These are phyloP conservation scores for Mnemiopsis leidyi DNA, from an alignment of 37 sponge, comb jelly and placozoan species.

Conservation along the genomic window DNA sequence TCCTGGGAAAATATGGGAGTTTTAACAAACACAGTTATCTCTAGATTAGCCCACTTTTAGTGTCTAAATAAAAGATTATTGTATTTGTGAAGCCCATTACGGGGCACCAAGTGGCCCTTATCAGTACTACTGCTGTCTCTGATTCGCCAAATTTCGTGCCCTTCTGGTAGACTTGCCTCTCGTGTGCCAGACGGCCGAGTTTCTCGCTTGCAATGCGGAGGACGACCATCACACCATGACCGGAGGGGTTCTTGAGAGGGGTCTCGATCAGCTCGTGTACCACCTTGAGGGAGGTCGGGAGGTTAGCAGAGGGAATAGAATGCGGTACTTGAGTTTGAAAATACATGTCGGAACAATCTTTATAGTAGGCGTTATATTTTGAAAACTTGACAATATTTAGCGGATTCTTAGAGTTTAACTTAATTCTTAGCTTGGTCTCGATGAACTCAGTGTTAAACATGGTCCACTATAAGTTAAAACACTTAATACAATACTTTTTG, in stretches of 20 bases:
- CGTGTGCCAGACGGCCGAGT: slow-evolving; percentile 29
- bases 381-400: background rate
- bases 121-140: background rate
- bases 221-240: slow-evolving; percentile 76
- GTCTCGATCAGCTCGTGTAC: slow-evolving; percentile 68
- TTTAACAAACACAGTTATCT: background rate
- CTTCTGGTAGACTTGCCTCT: slow-evolving; percentile 7
- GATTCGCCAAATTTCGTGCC: background rate
- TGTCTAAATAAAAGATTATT: background rate
- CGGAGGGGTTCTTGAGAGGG: slow-evolving; percentile 69
- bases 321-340: too few relatives aligned
- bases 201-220: slow-evolving; percentile 66
- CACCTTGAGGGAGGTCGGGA: slow-evolving; percentile 62
- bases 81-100: background rate
- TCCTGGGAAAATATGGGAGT: background rate
- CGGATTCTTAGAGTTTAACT: background rate
- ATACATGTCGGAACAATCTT: too few relatives aligned
- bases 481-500: background rate
- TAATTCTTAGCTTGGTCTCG: too few relatives aligned
- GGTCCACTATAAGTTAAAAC: background rate
- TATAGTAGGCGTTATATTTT: too few relatives aligned
- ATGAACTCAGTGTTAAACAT: background rate
- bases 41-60: background rate
- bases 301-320: too few relatives aligned
- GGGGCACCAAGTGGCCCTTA: background rate